A percentile compares a stretch with the other conserved stretches of the same genome.
phyloP scores from a whole-genome alignment of 1,140 invertebrate genomes.

The Rhopalosiphum maidis region DNA sequence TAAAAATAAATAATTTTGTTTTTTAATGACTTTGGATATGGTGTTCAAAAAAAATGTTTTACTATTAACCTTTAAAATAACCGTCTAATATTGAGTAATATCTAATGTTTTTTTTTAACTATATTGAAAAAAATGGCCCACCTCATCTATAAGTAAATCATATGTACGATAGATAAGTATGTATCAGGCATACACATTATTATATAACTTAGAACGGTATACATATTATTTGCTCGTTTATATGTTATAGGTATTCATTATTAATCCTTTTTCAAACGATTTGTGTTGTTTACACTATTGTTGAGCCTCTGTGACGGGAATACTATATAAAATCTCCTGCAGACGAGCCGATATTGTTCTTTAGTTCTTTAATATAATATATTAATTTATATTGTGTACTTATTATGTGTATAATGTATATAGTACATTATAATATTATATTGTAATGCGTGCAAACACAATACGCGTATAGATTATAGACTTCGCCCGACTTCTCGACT shows the following conservation, averaged over 20 bases:
- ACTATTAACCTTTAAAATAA: no score
- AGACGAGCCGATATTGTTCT: background rate
- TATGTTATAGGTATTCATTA: background rate
- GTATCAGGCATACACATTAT: no score
- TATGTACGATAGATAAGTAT: no score
- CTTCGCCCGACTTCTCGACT: background rate
- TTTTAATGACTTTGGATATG: no score
- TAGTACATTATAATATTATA: background rate
- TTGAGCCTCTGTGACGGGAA: background rate
- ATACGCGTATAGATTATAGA: background rate
- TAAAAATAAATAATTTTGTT: no score
- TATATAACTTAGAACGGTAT: background rate
- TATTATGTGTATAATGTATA: background rate
- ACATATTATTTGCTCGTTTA: background rate
- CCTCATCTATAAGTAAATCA: no score
- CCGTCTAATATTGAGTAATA: no score
- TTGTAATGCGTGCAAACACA: background rate
- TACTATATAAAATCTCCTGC: no score
- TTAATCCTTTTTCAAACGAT: conserved; percentile 34
- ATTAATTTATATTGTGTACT: background rate
- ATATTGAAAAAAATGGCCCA: no score
- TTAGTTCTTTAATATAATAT: background rate
- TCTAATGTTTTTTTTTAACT: no score
- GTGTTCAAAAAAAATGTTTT: no score
- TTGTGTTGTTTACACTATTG: background rate